Percentiles rank a stretch among this genome's conserved stretches.
phyloP scores from a whole-genome alignment of 2,113 vertebrate species.

The Podilymbus podiceps region DNA sequence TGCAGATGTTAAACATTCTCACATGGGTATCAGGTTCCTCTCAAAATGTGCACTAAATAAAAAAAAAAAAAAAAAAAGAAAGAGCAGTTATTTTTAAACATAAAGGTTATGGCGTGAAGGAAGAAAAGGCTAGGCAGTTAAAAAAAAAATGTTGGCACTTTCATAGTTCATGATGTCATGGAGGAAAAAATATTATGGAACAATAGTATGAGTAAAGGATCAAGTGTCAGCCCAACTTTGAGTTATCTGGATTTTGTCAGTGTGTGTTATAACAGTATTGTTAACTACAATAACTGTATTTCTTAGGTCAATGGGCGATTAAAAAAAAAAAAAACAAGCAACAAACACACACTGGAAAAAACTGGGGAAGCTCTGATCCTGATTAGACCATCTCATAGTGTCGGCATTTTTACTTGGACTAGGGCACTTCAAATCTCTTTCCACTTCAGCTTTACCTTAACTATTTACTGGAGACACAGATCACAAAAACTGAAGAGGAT shows the following conservation, averaged over 20 bases:
- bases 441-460: background rate
- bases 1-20: background rate
- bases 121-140: constrained; percentile 7
- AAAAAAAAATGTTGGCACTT: constrained; percentile 51
- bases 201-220: constrained; percentile 67
- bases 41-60: background rate
- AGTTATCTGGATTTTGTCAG: constrained; percentile 66
- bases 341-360: background rate
- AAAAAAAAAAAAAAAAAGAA: background rate
- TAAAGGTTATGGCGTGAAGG: background rate
- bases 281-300: constrained; percentile 44
- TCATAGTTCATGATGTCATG: constrained; percentile 61
- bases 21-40: background rate
- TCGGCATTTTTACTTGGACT: background rate
- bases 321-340: background rate
- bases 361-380: background rate
- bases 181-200: constrained; percentile 70
- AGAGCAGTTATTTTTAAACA: constrained; percentile 3
- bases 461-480: background rate
- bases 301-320: background rate
- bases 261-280: constrained; percentile 27
- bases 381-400: background rate
- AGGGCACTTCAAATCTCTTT: background rate
- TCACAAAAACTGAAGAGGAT: background rate
- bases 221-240: constrained; percentile 45